These are phyloP conservation scores for Smittia sp. DNA, from an alignment of 2,888 invertebrate genomes.

Conservation along the genomic window DNA sequence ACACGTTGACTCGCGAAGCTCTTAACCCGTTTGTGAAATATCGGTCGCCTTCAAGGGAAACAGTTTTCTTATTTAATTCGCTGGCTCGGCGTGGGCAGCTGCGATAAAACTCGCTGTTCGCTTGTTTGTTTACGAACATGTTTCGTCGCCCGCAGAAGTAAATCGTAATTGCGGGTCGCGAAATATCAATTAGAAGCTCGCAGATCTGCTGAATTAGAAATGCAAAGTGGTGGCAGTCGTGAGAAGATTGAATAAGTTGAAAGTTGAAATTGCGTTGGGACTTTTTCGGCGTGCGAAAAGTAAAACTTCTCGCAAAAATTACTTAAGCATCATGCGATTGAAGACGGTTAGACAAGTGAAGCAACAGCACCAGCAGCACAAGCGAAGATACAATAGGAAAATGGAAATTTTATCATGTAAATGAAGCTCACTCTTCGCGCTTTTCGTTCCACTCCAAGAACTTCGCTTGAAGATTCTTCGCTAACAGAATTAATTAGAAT, in stretches of 20 bases:
- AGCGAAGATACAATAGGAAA: slow-evolving; percentile 21
- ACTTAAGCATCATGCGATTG: slow-evolving; percentile 40
- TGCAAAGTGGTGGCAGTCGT: not conserved
- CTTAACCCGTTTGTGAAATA: not conserved
- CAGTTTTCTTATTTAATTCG: not conserved
- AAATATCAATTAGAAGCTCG: not conserved
- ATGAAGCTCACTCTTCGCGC: not conserved
- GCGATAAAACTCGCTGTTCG: too few species aligned
- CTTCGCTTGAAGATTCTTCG: not conserved
- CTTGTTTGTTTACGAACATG: not conserved
- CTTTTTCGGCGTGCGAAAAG: not conserved
- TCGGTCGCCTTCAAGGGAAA: not conserved
- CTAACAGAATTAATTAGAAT: not conserved
- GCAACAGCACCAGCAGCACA: slow-evolving; percentile 59
- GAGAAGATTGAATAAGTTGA: not conserved
- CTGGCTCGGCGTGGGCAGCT: too few species aligned
- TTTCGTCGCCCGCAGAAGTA: not conserved
- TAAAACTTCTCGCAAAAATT: not conserved
- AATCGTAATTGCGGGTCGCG: not conserved
- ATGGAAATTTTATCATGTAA: slow-evolving; percentile 36
- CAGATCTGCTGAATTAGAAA: not conserved
- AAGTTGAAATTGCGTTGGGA: not conserved
- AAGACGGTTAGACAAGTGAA: slow-evolving; percentile 71
- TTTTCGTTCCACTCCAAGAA: not conserved
- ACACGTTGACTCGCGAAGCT: slow-evolving; percentile 28